A percentile compares a stretch with the other conserved stretches of the same genome.
Conservation (phyloP, 2,797 vertebrate species). For the Mallotus villosus region DNA sequence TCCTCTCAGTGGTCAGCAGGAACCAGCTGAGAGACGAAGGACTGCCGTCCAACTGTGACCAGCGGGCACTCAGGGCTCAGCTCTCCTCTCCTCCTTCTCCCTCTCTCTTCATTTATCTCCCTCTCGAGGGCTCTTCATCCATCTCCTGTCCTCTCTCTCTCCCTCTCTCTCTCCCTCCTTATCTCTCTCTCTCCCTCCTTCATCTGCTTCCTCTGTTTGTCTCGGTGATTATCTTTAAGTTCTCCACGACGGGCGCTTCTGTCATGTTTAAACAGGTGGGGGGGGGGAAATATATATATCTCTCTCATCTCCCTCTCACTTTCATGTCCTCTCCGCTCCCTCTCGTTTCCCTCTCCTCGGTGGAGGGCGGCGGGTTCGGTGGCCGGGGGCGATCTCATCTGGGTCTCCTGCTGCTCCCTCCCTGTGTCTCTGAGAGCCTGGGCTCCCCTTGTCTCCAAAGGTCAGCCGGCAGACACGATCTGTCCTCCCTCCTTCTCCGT, state of each 20-base stretch:
- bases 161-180: no score
- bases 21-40: conserved; percentile 60
- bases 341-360: conserved; percentile 29
- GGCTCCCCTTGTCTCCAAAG: conserved; percentile 67
- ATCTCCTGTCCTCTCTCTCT: no score
- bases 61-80: not conserved
- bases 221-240: no score
- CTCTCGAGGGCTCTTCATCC: no score
- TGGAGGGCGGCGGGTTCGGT: no score
- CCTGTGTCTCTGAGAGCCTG: conserved; percentile 71
- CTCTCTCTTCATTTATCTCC: conserved; percentile 17
- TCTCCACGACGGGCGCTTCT: no score
- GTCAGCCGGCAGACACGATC: conserved; percentile 67
- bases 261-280: no score
- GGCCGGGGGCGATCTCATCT: conserved; percentile 46
- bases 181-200: no score
- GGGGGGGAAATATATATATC: no score
- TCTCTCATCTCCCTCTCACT: not conserved
- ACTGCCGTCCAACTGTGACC: conserved; percentile 45
- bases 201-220: no score
- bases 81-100: conserved; percentile 19
- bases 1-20: conserved; percentile 46
- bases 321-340: not conserved
- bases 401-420: conserved; percentile 53
- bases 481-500: conserved; percentile 65